A percentile compares a stretch with the other conserved stretches of the same genome.
These are phyloP conservation scores for Valencia hispanica DNA, from an alignment of 2,797 vertebrate genomes.

Conservation along the genomic window DNA sequence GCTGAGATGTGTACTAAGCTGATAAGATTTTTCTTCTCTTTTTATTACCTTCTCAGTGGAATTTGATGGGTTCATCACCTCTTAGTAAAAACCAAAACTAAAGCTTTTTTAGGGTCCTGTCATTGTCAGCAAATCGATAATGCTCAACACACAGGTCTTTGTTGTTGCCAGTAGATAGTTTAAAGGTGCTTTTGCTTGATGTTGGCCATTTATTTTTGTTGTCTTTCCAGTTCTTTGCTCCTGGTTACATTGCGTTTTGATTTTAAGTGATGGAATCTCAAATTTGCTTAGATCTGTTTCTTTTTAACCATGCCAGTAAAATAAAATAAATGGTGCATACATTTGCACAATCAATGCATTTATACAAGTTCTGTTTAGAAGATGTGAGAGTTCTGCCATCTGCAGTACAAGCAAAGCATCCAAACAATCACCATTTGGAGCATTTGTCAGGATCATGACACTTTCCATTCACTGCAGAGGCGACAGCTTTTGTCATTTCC, in stretches of 20 bases:
- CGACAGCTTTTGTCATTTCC: constrained; percentile 54
- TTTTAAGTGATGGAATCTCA: neutral
- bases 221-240: neutral
- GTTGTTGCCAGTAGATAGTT: constrained; percentile 21
- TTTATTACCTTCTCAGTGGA: constrained; percentile 17
- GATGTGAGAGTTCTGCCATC: constrained; percentile 13
- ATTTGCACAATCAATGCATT: constrained; percentile 9
- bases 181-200: constrained; percentile 38
- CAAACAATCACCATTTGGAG: constrained; percentile 35
- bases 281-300: neutral
- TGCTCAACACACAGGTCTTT: constrained; percentile 36
- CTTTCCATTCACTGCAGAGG: constrained; percentile 43
- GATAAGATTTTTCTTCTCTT: neutral
- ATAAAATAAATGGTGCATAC: neutral
- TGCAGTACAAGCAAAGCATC: constrained; percentile 18
- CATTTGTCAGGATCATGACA: constrained; percentile 60
- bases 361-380: neutral
- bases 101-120: constrained; percentile 28
- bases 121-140: constrained; percentile 40
- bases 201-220: constrained; percentile 13
- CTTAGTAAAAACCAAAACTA: constrained; percentile 42
- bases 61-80: constrained; percentile 37
- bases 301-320: constrained; percentile 7
- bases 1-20: neutral
- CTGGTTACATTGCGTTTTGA: constrained; percentile 9